Evolutionary conservation across 2,888 invertebrate genomes (phyloP).

Genomic region (Pasiphila rectangulata): DNA sequence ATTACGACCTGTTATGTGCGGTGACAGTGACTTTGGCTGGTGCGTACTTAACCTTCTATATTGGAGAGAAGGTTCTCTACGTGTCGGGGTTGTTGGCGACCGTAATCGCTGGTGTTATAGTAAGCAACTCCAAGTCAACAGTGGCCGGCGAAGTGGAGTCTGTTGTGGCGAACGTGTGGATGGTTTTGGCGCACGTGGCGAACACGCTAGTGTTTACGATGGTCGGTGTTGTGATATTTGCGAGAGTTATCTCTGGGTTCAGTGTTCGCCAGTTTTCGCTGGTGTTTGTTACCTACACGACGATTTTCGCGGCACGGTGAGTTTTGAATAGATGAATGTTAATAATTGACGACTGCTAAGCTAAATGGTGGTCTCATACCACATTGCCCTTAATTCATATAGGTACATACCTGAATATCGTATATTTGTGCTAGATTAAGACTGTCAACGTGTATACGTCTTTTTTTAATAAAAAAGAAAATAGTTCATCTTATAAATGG

Average conservation of each 20-base stretch:
- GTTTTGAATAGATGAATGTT: too few species aligned
- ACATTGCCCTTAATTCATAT: too few species aligned
- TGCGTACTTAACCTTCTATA: slow-evolving; percentile 64
- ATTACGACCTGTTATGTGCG: slow-evolving; percentile 62
- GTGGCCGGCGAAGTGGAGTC: slow-evolving; percentile 67
- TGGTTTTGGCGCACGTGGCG: slow-evolving; percentile 55
- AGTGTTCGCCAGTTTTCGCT: slow-evolving; percentile 60
- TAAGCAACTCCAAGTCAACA: slow-evolving; percentile 61
- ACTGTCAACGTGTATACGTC: too few species aligned
- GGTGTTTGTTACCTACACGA: slow-evolving; percentile 69
- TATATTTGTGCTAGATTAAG: too few species aligned
- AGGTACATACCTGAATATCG: too few species aligned
- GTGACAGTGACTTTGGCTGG: slow-evolving; percentile 62
- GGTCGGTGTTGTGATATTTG: slow-evolving; percentile 82
- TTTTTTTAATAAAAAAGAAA: too few species aligned
- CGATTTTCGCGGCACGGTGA: slow-evolving; percentile 68
- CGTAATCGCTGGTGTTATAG: slow-evolving; percentile 60
- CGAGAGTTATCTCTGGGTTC: slow-evolving; percentile 69
- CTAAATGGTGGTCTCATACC: too few species aligned
- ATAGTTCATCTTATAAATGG: too few species aligned
- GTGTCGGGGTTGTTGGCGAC: slow-evolving; percentile 66
- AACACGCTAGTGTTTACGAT: slow-evolving; percentile 83
- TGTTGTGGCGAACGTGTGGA: slow-evolving; percentile 59
- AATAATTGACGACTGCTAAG: too few species aligned
- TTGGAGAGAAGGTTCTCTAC: slow-evolving; percentile 69